Evolutionary conservation across 92 coral and sea anemone genomes (phyloP).

Genomic region (Parazoanthus darwini): DNA sequence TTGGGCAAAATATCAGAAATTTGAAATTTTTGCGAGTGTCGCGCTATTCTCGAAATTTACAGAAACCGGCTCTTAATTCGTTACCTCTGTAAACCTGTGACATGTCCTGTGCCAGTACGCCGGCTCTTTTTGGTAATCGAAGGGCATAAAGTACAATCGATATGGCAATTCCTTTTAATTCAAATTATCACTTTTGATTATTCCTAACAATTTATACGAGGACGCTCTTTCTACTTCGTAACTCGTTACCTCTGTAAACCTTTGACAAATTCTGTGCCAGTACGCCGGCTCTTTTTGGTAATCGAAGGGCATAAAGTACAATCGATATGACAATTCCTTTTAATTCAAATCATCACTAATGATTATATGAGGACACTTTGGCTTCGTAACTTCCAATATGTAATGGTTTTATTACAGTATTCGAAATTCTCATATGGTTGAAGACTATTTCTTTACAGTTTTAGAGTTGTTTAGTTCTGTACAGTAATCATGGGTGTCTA

Average conservation of each 20-base stretch:
- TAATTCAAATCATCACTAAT: slow-evolving; percentile 25
- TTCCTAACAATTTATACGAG: neutral
- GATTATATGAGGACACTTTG: slow-evolving; percentile 37
- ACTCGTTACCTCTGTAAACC: neutral
- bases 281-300: no score
- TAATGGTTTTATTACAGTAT: slow-evolving; percentile 42
- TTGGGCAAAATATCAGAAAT: no score
- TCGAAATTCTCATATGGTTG: slow-evolving; percentile 46
- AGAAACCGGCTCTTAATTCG: no score
- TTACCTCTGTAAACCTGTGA: no score
- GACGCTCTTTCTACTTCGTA: slow-evolving; percentile 4
- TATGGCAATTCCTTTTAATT: slow-evolving; percentile 44
- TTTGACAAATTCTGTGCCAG: no score
- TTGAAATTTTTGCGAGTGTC: no score
- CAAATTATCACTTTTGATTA: slow-evolving; percentile 34
- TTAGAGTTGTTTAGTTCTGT: slow-evolving; percentile 25
- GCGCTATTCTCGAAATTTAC: no score
- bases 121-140: no score
- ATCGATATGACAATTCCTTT: slow-evolving; percentile 49
- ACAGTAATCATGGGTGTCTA: slow-evolving; percentile 40
- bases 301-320: neutral
- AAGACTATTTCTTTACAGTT: slow-evolving; percentile 52
- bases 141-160: slow-evolving; percentile 5
- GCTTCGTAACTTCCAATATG: neutral
- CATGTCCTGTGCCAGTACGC: no score